Conservation (phyloP, 2,888 invertebrate genomes). For the Cephus pygmeus region DNA sequence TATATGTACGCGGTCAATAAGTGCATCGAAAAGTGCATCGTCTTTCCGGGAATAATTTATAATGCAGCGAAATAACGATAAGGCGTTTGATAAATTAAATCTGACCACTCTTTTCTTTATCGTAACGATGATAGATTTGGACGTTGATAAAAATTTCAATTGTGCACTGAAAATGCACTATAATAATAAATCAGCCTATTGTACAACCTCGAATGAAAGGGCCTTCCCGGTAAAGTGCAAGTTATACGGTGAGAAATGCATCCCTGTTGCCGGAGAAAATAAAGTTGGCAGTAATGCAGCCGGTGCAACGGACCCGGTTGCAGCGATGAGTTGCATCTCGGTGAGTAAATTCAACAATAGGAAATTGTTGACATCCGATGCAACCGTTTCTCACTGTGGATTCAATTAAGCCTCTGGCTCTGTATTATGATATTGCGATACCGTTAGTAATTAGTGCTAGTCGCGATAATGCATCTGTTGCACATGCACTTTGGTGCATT, state of each 20-base stretch:
- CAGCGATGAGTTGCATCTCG: not conserved
- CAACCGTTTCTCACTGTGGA: constrained; percentile 11
- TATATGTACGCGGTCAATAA: not conserved
- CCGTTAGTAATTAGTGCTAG: not conserved
- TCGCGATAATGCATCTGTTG: not conserved
- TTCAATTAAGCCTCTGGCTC: constrained; percentile 9
- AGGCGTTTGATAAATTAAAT: not conserved
- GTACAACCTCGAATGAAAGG: not conserved
- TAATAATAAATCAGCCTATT: not conserved
- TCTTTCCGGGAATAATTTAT: not conserved
- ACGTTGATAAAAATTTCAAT: not conserved
- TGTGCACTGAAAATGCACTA: not conserved
- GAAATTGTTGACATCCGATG: constrained; percentile 13
- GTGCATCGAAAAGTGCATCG: not conserved
- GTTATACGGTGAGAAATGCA: constrained; percentile 40
- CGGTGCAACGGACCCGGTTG: not conserved
- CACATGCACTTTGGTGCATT: not conserved
- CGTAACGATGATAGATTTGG: not conserved
- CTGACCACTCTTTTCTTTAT: not conserved
- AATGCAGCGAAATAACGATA: not conserved
- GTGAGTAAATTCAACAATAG: not conserved
- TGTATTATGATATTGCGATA: not conserved
- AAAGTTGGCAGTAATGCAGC: constrained; percentile 44
- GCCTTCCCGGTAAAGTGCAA: not conserved
- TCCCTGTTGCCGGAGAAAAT: constrained; percentile 36